Base-by-base conservation (phyloP, 1,140 invertebrate genomes). In the Megathymus violae region DNA sequence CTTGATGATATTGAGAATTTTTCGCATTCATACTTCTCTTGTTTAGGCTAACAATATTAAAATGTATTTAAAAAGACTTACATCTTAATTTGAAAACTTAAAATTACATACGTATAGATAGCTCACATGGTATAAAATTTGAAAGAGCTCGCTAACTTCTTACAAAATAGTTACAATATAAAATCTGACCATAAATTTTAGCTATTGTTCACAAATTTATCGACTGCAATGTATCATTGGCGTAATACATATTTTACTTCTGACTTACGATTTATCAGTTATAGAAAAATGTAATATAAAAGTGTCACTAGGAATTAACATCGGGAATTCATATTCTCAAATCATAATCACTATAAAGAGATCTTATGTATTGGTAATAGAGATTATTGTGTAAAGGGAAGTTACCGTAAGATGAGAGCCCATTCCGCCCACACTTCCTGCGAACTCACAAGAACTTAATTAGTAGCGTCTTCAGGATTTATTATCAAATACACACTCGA, bases 361-460 rank as follows among this genome's bases (percentile, higher is more conserved):
- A 19, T 41, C 41, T 47, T 6, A 43, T n/a, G 6, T 4, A 31
- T 9, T 31, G 9, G 0, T 13, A 9, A 62, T 69, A 71, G 25
- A 51, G 69, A 40, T 22, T 16, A 44, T 6, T 56, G 58, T 71
- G 58, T 50, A 14, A n/a, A 31, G 46, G 16, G 16, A 46, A 41
- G 40, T 44, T 3, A 76, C 71, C 67, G 70, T 71, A 73, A 70
- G 75, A 68, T 43, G 56, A 58, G 52, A 52, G 61, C 52, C 62
- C 44, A 56, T 62, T 27, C 67, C 79, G 69, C 82, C 84, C 69
- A 87, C 84, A 71, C 72, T 61, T 62, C 66, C 69, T 78, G 63
- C 72, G 74, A 67, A 74, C 71, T 56, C 72, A 82, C 76, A 79
- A 84, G 80, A 83, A 84, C 84, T 87, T 87, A 85, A 87, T 87